Base-by-base conservation (phyloP, 2,113 vertebrate genomes). In the Antigone vipio region DNA sequence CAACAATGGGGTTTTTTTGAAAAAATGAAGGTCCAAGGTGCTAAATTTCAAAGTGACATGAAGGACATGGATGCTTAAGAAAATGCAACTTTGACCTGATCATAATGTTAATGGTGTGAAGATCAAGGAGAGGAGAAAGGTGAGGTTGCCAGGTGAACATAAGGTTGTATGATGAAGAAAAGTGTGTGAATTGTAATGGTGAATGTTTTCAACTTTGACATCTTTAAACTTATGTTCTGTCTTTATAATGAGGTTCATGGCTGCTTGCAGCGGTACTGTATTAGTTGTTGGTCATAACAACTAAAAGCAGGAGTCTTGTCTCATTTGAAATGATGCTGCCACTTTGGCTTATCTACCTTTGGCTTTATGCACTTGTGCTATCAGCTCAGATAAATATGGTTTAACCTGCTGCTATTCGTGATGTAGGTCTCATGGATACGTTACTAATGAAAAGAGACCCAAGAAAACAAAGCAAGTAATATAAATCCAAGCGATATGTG, bases 81-180 rank as follows among this genome's bases (percentile, higher is more conserved):
- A 95, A 95, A 88, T 26, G 47, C 90, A 69, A 1, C 85, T 93
- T 94, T 76, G 74, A 89, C 83, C 78, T 87, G 90, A 62, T 78
- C 53, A 11, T 80, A 91, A 90, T 79, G 72, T 72, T 94, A 93
- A 72, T 85, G 92, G 11, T 84, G 44, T 64, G 93, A 92, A 95
- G 94, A 94, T 92, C 84, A 73, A 94, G 72, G 68, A 92, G 49
- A 82, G 27, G 67, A 95, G 50, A 85, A 94, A 95, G 94, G 94
- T 97, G 90, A 95, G 88, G 40, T 92, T 93, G 50, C 29, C 89
- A 91, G 66, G 89, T 86, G 93, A 92, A 94, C 0, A 0, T 72
- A 59, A 92, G 76, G 32, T 53, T 75, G 64, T 55, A 34, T 79
- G 59, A 68, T 84, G 58, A 85, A 69, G 62, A 80, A 58, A 50